These are phyloP conservation scores for Saturnia japonica DNA, from an alignment of 2,888 invertebrate species.

Conservation along the genomic window DNA sequence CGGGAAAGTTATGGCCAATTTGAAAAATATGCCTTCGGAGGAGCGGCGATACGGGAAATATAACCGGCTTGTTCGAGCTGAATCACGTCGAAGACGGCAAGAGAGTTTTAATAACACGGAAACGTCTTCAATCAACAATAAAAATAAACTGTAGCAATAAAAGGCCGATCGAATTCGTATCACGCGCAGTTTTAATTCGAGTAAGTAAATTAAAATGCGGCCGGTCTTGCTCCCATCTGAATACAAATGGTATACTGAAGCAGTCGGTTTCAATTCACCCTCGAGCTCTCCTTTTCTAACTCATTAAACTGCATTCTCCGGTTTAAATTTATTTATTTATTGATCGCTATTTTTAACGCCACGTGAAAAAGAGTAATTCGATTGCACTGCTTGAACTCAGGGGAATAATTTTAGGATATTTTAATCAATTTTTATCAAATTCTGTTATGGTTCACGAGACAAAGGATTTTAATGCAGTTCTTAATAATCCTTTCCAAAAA, in stretches of 20 bases:
- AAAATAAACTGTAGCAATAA: slow-evolving; percentile 71
- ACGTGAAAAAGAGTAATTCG: slow-evolving; percentile 55
- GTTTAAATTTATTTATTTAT: slow-evolving; percentile 45
- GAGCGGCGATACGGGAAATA: slow-evolving; percentile 42
- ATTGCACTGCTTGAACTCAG: slow-evolving; percentile 45
- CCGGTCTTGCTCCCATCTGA: slow-evolving; percentile 65
- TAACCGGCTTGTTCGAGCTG: slow-evolving; percentile 32
- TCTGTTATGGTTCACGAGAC: slow-evolving; percentile 26
- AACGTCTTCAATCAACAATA: slow-evolving; percentile 75
- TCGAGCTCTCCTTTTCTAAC: slow-evolving; percentile 52
- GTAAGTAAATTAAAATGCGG: slow-evolving; percentile 82
- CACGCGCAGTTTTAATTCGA: slow-evolving; percentile 79
- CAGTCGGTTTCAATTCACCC: slow-evolving; percentile 65
- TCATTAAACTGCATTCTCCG: slow-evolving; percentile 62
- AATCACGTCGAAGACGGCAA: slow-evolving; percentile 20
- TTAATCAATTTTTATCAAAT: slow-evolving; percentile 30
- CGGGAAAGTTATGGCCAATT: slow-evolving; percentile 58
- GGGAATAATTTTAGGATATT: slow-evolving; percentile 38
- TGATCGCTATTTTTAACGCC: slow-evolving; percentile 45
- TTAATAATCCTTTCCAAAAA: neutral
- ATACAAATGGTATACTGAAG: slow-evolving; percentile 78
- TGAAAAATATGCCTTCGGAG: slow-evolving; percentile 55
- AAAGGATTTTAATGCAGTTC: slow-evolving; percentile 2
- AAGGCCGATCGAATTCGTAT: slow-evolving; percentile 67
- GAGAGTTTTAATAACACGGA: slow-evolving; percentile 48